phyloP scores from a whole-genome alignment of 2,888 invertebrate genomes.

The Fragum whitleyi region DNA sequence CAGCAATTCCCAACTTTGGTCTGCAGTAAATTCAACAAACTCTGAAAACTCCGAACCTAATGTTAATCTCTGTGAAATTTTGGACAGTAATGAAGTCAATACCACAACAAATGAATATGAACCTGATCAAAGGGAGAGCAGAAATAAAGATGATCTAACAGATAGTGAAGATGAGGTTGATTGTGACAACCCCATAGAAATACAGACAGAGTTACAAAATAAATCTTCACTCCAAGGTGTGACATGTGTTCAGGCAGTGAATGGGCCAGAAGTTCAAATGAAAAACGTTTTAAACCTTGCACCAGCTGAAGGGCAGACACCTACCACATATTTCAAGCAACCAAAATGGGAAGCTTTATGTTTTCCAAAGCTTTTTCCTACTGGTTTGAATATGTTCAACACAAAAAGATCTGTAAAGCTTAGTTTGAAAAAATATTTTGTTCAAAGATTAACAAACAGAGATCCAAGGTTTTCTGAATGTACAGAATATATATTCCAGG shows the following conservation, averaged over 20 bases:
- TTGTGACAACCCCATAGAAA: neutral
- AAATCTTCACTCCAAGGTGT: constrained; percentile 25
- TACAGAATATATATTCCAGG: constrained; percentile 42
- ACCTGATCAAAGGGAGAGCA: neutral
- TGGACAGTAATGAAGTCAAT: no score
- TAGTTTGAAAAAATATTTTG: constrained; percentile 35
- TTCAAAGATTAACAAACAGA: constrained; percentile 25
- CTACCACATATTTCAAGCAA: constrained; percentile 37
- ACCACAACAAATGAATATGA: neutral
- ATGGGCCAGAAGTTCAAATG: constrained; percentile 33
- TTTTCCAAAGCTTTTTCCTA: constrained; percentile 53
- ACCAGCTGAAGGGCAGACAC: constrained; percentile 28
- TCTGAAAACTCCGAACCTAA: no score
- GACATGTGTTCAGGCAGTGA: constrained; percentile 28
- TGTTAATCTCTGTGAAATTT: no score
- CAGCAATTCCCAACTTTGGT: no score
- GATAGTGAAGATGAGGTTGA: constrained; percentile 45
- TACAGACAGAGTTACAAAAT: constrained; percentile 23
- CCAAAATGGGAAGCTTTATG: no score
- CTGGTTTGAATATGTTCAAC: constrained; percentile 40
- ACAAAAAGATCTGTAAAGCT: constrained; percentile 13
- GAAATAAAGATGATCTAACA: no score
- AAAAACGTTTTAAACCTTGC: constrained; percentile 29
- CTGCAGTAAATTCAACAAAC: no score
- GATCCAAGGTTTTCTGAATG: constrained; percentile 39